phyloP scores from a whole-genome alignment of 1,140 invertebrate genomes.

The Acromyrmex charruanus region DNA sequence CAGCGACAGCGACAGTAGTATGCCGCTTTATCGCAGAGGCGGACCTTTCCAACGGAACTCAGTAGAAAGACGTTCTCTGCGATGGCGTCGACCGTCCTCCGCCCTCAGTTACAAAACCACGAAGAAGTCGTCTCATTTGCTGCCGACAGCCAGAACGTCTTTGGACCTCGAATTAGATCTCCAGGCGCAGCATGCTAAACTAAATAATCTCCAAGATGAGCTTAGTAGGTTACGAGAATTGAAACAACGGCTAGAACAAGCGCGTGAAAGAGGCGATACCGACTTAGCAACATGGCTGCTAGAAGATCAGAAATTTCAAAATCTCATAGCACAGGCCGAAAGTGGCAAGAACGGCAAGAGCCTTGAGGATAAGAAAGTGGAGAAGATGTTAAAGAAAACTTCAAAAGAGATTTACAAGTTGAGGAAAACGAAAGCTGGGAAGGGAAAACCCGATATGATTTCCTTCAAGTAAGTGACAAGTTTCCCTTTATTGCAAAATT shows the following conservation, averaged over 20 bases:
- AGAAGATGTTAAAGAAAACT: slow-evolving; percentile 94
- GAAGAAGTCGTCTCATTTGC: slow-evolving; percentile 86
- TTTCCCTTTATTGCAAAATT: background rate
- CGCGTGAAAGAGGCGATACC: slow-evolving; percentile 92
- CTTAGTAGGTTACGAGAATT: slow-evolving; percentile 93
- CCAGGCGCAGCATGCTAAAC: slow-evolving; percentile 94
- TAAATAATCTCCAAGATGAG: slow-evolving; percentile 94
- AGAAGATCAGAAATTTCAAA: slow-evolving; percentile 94
- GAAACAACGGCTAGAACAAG: slow-evolving; percentile 92
- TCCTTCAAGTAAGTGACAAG: slow-evolving; percentile 94
- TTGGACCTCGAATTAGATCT: slow-evolving; percentile 97
- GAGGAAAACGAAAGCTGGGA: slow-evolving; percentile 94
- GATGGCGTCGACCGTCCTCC: slow-evolving; percentile 89
- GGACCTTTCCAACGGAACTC: slow-evolving; percentile 96
- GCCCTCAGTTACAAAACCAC: slow-evolving; percentile 83
- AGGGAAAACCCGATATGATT: slow-evolving; percentile 95
- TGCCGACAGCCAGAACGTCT: slow-evolving; percentile 92
- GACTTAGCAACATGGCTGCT: slow-evolving; percentile 94
- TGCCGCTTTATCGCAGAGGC: slow-evolving; percentile 94
- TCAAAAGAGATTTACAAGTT: slow-evolving; percentile 96
- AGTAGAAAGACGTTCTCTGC: slow-evolving; percentile 94
- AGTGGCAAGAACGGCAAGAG: slow-evolving; percentile 89
- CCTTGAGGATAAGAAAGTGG: slow-evolving; percentile 91
- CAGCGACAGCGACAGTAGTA: slow-evolving; percentile 98
- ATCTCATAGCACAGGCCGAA: slow-evolving; percentile 90